Conservation (phyloP, 2,113 vertebrate species). For the Thinocorus orbignyianus region DNA sequence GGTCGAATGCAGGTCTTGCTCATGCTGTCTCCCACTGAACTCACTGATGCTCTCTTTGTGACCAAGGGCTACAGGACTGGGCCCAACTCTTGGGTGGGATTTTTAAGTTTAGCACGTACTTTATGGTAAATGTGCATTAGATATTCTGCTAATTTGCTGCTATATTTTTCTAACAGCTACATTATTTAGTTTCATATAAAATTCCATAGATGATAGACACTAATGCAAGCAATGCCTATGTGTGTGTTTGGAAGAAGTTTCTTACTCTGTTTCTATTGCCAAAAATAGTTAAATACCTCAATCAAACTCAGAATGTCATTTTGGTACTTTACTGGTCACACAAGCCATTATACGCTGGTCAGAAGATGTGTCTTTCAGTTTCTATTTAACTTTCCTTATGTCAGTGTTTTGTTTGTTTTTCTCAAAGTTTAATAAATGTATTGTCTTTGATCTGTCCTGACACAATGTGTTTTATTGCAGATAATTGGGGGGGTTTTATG, state of each 20-base stretch:
- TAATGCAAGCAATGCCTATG: conserved; percentile 75
- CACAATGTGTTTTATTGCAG: conserved; percentile 4
- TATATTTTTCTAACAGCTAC: conserved; percentile 77
- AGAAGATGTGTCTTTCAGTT: conserved; percentile 77
- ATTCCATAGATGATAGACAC: conserved; percentile 69
- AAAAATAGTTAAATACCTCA: conserved; percentile 89
- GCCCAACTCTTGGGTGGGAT: conserved; percentile 46
- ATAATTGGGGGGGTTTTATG: not conserved
- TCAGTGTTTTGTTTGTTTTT: conserved; percentile 79
- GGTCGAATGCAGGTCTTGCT: not conserved
- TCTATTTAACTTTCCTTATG: conserved; percentile 82
- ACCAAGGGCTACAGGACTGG: conserved; percentile 52
- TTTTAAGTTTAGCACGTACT: conserved; percentile 66
- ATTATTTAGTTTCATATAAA: conserved; percentile 77
- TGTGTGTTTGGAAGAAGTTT: conserved; percentile 75
- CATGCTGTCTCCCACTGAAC: not conserved
- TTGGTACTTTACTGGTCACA: conserved; percentile 84
- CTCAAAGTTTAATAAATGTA: conserved; percentile 85
- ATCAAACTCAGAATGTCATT: conserved; percentile 83
- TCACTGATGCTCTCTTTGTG: conserved; percentile 32
- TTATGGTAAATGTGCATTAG: conserved; percentile 72
- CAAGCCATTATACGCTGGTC: conserved; percentile 76
- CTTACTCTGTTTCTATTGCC: conserved; percentile 76
- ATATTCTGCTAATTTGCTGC: conserved; percentile 77
- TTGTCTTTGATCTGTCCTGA: conserved; percentile 76